Evolutionary conservation across 2,888 invertebrate genomes (phyloP), one percentile per base, ranked within the genome.

Genomic region (Polyommatus iphigenia): DNA sequence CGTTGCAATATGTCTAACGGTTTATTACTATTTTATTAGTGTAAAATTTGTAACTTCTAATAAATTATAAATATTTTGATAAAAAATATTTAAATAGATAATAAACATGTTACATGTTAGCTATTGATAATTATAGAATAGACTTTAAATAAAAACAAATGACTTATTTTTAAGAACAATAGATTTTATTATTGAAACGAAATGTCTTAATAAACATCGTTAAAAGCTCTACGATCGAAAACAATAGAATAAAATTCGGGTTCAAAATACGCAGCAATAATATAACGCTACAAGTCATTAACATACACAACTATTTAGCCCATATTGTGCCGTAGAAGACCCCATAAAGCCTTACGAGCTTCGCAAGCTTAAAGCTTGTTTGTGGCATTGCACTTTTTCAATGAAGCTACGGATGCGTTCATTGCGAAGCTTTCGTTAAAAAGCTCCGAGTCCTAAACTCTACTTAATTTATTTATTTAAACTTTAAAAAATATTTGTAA

Each of bases 311-410:
- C 73, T 73, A 78, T 71, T 80, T 77, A 76, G 79, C 79, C 80
- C 82, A 82, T 82, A 82, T 82, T 81, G 81, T 80, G 80, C 82
- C 81, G 79, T 81, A 81, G 78, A 78, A 78, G 59, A 80, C 81
- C 79, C 79, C 81, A 81, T 83, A 81, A 82, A 82, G 81, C 81
- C 82, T 83, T 81, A 80, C 80, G 81, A 83, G 83, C 81, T 82
- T 81, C 80, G 81, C 82, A 78, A 81, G 82, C 82, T 82, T 79
- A 82, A 82, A 83, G 82, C 84, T 83, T 84, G 84, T 84, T 84
- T 84, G 83, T 81, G 81, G 83, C 82, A 79, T 81, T 84, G 83
- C 83, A 83, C 82, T 84, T 85, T 84, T 84, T 85, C 82, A 83
- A 82, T 81, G 81, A 80, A 81, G 82, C 81, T 81, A 81, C 78